Evolutionary conservation across 2,113 vertebrate genomes (phyloP), one percentile per base, ranked within the genome.

Genomic region (Prietella phreatophila): DNA sequence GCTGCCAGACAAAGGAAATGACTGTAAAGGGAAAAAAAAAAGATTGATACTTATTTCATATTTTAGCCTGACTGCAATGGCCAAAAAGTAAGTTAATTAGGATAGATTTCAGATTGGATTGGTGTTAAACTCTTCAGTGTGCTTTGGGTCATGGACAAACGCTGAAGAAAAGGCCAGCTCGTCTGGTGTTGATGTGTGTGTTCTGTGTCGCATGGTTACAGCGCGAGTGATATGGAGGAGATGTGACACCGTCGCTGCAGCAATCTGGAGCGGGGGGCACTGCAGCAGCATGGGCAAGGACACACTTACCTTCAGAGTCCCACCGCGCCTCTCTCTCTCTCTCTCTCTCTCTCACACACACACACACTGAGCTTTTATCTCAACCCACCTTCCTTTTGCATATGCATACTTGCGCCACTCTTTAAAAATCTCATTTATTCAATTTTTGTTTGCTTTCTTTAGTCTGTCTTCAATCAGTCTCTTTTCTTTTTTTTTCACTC

Each of bases 291-390:
- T 79, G 90, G 93, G 94, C 94, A 95, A 95, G 94, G 94, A 94
- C 95, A 58, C 90, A 0, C 92, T 92, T 95, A 95, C 94, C 94
- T 95, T 95, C 93, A 94, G 90, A 93, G 93, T 94, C 93, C 94
- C 93, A 91, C 82, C 90, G 91, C 89, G 88, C 92, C 92, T 86
- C 90, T 92, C 91, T 91, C 91, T 92, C 92, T 89, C 82, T 56
- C 78, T 17, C 47, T 22, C 58, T 20, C 19, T 33, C 1, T n/a
- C 85, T 47, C 61, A 8, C 9, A 25, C 56, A 61, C 20, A 25
- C 10, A 39, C 55, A 60, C 30, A 39, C 33, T 19, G 11, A 33
- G 85, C 86, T 88, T 86, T 60, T 76, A 84, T 88, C 71, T 87
- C 84, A 58, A 78, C 56, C 84, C 79, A 6, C 83, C 86, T 47